Base-by-base conservation (phyloP, 2,113 vertebrate genomes). In the Dolichotis patagonum region DNA sequence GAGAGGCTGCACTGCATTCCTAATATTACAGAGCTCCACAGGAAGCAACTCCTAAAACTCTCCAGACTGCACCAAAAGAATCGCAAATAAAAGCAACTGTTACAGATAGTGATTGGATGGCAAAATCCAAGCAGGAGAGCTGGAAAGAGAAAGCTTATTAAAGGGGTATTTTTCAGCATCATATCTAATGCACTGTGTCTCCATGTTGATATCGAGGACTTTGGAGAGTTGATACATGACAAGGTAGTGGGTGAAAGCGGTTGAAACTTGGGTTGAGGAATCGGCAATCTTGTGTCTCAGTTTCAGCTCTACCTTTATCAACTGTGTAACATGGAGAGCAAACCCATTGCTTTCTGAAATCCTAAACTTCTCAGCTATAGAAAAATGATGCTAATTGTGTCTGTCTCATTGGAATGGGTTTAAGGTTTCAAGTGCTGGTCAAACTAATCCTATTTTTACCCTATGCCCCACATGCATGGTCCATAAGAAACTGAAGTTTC, bases 61-160 rank as follows among this genome's bases (percentile, higher is more conserved):
- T 60, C 52, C 30, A 95, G 87, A 41, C 6, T 83, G 56, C 41
- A 49, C 38, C 32, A 12, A 88, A 83, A 91, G 62, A 41, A 13
- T 8, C 58, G 30, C 49, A 30, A 32, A 7, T 1, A 38, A 94
- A 85, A 73, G 10, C 58, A 94, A 56, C 13, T 67, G 62, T n/a
- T 73, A n/a, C 77, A 62, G n/a, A n/a, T 28, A 38, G n/a, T 30
- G 69, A 20, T 14, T 30, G 26, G 14, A 52, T n/a, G 54, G 65
- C 41, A 63, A 89, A 80, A 38, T 58, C n/a, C 81, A 63, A 30
- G 67, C 46, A 30, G 16, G 41, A 26, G 22, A 26, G 20, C 19
- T 93, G 63, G 38, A 90, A 82, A 82, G 52, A 71, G 80, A 90
- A 9, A 62, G 67, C 32, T 6, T 67, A 85, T 9, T 58, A n/a